Evolutionary conservation across 2,888 invertebrate genomes (phyloP), one percentile per base, ranked within the genome.

Genomic region (Drosophila phalerata): DNA sequence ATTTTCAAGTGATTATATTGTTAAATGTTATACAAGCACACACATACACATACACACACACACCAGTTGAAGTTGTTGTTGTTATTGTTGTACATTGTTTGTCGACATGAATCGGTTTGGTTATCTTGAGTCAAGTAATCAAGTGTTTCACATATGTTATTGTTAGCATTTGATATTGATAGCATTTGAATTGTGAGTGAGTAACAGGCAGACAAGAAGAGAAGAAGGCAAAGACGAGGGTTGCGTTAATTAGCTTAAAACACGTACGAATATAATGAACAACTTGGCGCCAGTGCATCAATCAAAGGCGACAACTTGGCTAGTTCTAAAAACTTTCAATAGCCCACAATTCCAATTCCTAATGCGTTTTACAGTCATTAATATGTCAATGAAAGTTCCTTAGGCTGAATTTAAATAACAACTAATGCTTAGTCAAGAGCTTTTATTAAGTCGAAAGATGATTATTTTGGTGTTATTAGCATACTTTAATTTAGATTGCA

Each of bases 1-100:
- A 79, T 73, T 81, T 67, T 77, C 69, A 81, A 86, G 81, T 83
- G 81, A 81, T 83, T 85, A 74, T 75, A 74, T 72, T 75, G 77
- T 72, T 72, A 58, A 69, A 65, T 55, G 51, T 55, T 42, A 28
- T 51, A 60, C 47, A 64, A 51, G 19, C 45, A 49, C 40, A 42
- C 52, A 22, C 47, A 15, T 5, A 25, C 25, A n/a, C 43, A 49
- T 34, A 42, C 52, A 22, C 47, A 25, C 25, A 17, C 37, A 57
- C 17, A 47, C 45, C 22, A 28, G 34, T 37, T 42, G 9, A 53
- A 53, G 51, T 61, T 47, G 15, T 43, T 62, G 32, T 63, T 77
- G 15, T 43, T 62, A 28, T 63, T 77, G 49, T 72, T 72, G 53
- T 69, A 64, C 66, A 65, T 81, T 70, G 63, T 67, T 76, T 76